Evolutionary conservation across 2,797 vertebrate genomes (phyloP).

Genomic region (Falco berigora): DNA sequence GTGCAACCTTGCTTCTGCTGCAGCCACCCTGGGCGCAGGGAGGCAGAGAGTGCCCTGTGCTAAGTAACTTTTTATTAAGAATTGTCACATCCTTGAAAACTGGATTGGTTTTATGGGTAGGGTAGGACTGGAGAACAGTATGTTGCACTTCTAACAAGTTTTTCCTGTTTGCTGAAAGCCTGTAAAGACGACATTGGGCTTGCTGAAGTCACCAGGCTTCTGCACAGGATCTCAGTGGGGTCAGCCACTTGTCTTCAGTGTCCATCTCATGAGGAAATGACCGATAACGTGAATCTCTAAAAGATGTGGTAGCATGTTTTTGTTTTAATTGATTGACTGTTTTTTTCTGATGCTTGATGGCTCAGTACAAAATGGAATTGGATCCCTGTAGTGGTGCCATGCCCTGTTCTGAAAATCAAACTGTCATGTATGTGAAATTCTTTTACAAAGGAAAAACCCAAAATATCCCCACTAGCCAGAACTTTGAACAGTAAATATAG

Average conservation of each 20-base stretch:
- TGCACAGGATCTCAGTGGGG: accelerated
- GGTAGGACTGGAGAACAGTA: background rate
- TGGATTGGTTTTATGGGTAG: background rate
- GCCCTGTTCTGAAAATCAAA: background rate
- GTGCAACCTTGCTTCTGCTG: background rate
- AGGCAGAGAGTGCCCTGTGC: background rate
- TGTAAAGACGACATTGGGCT: accelerated
- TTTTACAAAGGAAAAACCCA: background rate
- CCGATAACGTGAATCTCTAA: no score
- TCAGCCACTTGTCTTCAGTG: background rate
- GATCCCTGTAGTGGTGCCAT: background rate
- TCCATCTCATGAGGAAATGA: background rate
- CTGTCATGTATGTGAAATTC: background rate
- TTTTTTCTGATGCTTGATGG: background rate
- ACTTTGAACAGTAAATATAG: background rate
- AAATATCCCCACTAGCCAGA: background rate
- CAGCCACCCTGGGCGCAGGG: accelerated
- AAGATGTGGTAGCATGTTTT: accelerated
- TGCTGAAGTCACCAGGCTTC: background rate
- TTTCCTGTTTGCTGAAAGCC: background rate
- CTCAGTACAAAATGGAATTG: background rate
- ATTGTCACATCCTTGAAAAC: background rate
- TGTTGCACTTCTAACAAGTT: background rate
- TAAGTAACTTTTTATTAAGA: background rate
- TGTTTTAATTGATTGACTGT: background rate